Evolutionary conservation across 2,113 vertebrate species (phyloP), one percentile per base, ranked within the genome.

Genomic region (Phoenicopterus ruber): DNA sequence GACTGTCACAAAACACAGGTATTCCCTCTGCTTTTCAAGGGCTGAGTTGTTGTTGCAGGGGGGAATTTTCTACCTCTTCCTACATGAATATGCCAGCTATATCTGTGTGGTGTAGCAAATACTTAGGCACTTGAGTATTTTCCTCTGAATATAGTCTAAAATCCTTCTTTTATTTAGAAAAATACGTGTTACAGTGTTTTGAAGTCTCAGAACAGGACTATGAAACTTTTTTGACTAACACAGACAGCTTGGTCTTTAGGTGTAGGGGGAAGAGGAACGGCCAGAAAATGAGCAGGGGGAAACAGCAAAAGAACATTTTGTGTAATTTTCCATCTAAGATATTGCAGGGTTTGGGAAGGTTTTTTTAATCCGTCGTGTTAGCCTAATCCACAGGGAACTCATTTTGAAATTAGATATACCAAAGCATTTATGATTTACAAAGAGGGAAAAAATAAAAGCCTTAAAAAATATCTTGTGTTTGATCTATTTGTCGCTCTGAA

Each of bases 331-430:
- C 91, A 76, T 65, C 24, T 63, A 38, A 94, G 70, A 63, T 90
- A 47, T 7, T 61, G 26, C 46, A 80, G 42, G n/a, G 14, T 76
- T 95, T 93, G 52, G 47, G 72, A 92, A 86, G 61, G 34, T 47
- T 93, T 87, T 94, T 66, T 88, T 78, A 91, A 87, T 85, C 73
- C 0, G 0, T 87, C n/a, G 8, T 85, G 85, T 94, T 95, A 84
- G 19, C 50, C 44, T 82, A 71, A 85, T 96, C 78, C 91, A 74
- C 50, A 28, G 72, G 94, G 84, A 95, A 62, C 70, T 95, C 46
- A 94, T 96, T 95, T 95, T 96, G 94, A 92, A 96, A 95, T 97
- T 71, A 93, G 95, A 96, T 92, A 94, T 81, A 78, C 79, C 77
- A 69, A 93, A 87, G 55, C 52, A 93, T 86, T 95, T 96, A 92